phyloP scores from a whole-genome alignment of 1,140 invertebrate species.

The Ptiloglossa arizonensis region DNA sequence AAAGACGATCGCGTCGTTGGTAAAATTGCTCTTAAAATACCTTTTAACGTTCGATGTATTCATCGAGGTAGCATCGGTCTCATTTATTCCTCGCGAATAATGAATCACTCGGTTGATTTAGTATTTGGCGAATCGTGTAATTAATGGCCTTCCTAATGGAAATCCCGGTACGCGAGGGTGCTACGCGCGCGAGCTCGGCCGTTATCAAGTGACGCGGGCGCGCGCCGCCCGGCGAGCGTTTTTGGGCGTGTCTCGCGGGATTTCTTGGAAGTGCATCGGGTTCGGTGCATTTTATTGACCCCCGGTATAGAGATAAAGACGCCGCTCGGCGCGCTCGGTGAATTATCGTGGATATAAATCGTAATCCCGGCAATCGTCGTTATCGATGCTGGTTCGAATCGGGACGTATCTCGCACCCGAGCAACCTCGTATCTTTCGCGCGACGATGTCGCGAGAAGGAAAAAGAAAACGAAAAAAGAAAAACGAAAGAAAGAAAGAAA shows the following conservation, averaged over 20 bases:
- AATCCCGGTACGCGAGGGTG: too few species aligned
- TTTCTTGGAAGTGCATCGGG: neutral
- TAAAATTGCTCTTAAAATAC: too few species aligned
- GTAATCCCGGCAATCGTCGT: conserved; percentile 6
- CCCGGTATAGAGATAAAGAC: neutral
- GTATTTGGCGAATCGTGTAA: too few species aligned
- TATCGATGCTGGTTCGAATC: neutral
- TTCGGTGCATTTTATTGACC: conserved; percentile 9
- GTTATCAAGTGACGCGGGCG: neutral
- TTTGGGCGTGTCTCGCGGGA: neutral
- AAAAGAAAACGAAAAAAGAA: too few species aligned
- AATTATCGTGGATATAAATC: neutral
- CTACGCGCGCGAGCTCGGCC: neutral
- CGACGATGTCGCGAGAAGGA: too few species aligned
- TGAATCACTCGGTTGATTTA: too few species aligned
- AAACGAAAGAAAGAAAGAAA: too few species aligned
- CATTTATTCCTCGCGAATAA: too few species aligned
- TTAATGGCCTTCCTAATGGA: too few species aligned
- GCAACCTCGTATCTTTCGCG: neutral
- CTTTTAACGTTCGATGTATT: too few species aligned
- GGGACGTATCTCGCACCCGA: neutral
- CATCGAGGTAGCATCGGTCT: too few species aligned
- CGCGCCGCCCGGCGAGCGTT: neutral
- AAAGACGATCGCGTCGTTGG: too few species aligned
- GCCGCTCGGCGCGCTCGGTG: neutral